Evolutionary conservation across 2,113 vertebrate species (phyloP), one percentile per base, ranked within the genome.

Genomic region (Heterotis niloticus): DNA sequence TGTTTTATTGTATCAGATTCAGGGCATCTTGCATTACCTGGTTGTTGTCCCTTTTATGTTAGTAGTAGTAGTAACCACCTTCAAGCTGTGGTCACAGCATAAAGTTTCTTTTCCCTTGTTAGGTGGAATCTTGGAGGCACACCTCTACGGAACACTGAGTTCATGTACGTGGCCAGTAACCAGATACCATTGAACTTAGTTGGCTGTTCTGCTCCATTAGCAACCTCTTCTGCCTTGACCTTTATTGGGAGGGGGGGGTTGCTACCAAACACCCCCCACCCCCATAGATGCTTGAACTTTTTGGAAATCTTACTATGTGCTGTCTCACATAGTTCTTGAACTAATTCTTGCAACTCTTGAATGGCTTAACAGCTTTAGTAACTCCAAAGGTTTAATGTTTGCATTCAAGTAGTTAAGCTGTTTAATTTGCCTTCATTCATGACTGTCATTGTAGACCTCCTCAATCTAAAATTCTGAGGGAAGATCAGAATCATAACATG

Each of bases 401-500:
- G 17, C 57, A 52, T 10, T n/a, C n/a, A n/a, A 14, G 18, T 14
- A 54, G 5, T 1, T n/a, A 16, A 57, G 11, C 26, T n/a, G 24
- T 17, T 17, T 18, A 66, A 18, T 10, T 24, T 24, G 10, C n/a
- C 20, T 72, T 24, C n/a, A 18, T 70, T 20, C 26, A 81, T 1
- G n/a, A 23, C n/a, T 17, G 14, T 62, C 66, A 7, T 60, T 87
- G 77, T 79, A 99, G 98, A 91, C 91, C 93, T 5, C 96, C 95
- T 5, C 98, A 99, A 13, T 98, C 98, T 77, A 99, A 94, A 88
- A 88, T 93, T 56, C 92, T 99, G 0, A 93, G 96, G 3, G 98
- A 99, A 87, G 98, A 99, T 84, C 96, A 96, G 88, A 96, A 96
- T 83, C 98, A 98, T 84, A 99, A 96, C 84, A 98, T 99, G 96